Evolutionary conservation across 2,888 invertebrate genomes (phyloP).

Genomic region (Galerucella nymphaeae): DNA sequence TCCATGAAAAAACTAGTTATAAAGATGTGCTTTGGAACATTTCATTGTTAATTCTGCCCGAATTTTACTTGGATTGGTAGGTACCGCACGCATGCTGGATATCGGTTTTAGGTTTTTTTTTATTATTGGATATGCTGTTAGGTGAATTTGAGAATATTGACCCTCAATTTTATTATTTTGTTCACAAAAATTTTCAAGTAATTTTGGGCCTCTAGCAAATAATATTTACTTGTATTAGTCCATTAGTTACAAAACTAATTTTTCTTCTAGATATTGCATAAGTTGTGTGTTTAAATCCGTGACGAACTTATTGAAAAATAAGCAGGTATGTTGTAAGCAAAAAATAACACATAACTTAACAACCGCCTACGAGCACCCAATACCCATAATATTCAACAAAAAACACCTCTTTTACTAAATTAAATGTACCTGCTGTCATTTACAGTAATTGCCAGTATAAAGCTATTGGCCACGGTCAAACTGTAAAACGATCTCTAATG

Average conservation of each 20-base stretch:
- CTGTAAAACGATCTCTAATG: conserved; percentile 51
- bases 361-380: conserved; percentile 36
- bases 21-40: no score
- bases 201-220: no score
- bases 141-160: no score
- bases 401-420: conserved; percentile 40
- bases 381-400: conserved; percentile 36
- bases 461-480: conserved; percentile 38
- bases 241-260: not conserved
- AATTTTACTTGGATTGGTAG: no score
- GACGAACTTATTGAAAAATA: conserved; percentile 27
- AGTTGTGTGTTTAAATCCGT: not conserved
- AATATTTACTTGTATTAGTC: no score
- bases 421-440: conserved; percentile 49
- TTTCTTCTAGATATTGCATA: not conserved
- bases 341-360: conserved; percentile 29
- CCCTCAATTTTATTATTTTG: no score
- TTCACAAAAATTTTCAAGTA: no score
- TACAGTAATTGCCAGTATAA: conserved; percentile 42
- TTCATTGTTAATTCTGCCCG: no score
- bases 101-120: no score
- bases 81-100: no score
- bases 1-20: no score
- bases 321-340: conserved; percentile 14
- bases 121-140: no score